Conservation (phyloP, 2,888 invertebrate genomes). For the Imbricaverruca yamaguchii region DNA sequence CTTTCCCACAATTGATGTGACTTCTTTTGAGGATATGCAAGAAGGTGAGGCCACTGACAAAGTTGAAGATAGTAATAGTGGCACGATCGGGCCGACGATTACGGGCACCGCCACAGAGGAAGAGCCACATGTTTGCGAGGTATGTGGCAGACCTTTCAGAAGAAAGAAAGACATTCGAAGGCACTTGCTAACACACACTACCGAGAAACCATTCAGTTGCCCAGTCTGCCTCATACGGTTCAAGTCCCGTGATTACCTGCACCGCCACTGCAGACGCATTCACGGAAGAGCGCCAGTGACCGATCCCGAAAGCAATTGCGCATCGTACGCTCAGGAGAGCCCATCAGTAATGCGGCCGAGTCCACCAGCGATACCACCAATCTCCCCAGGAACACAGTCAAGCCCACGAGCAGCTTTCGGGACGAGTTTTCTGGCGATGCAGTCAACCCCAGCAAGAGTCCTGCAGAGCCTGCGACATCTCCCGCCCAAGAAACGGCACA, state of each 20-base stretch:
- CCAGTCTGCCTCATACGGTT: background rate
- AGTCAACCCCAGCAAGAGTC: background rate
- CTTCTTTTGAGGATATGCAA: background rate
- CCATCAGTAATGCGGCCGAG: background rate
- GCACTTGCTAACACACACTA: conserved; percentile 30
- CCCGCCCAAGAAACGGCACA: no score
- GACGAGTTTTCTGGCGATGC: background rate
- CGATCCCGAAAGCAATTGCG: background rate
- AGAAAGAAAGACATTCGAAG: conserved; percentile 35
- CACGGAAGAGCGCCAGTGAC: background rate
- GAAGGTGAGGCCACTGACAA: background rate
- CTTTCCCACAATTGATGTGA: background rate
- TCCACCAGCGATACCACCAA: background rate
- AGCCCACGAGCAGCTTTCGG: background rate
- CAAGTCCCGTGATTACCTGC: background rate
- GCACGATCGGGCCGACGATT: background rate
- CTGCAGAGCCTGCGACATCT: no score
- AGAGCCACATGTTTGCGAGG: conserved; percentile 26
- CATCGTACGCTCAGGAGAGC: background rate
- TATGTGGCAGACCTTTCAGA: conserved; percentile 33
- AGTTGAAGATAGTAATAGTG: background rate
- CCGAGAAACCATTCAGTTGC: background rate
- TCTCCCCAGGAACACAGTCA: background rate
- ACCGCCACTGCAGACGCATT: background rate
- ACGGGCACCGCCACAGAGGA: conserved; percentile 19